phyloP scores from a whole-genome alignment of 2,113 vertebrate species.

The Tachuris rubrigastra region DNA sequence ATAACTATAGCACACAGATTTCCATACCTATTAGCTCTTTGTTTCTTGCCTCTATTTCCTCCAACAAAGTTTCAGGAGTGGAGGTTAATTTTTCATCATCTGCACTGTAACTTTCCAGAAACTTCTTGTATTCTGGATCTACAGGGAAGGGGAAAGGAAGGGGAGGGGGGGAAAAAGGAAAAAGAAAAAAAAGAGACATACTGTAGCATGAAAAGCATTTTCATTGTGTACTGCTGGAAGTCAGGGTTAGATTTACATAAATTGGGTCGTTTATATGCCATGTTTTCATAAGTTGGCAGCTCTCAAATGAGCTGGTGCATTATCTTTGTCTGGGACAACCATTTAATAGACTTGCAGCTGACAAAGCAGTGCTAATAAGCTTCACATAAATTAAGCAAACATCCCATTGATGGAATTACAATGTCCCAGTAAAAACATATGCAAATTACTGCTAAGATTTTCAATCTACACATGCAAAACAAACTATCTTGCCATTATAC shows the following conservation, averaged over 20 bases:
- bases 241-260: neutral
- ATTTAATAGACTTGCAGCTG: neutral
- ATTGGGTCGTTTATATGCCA: neutral
- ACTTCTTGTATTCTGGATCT: slow-evolving; percentile 97
- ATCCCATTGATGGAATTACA: neutral
- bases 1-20: neutral
- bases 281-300: neutral
- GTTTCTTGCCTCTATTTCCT: slow-evolving; percentile 96
- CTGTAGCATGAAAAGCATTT: neutral
- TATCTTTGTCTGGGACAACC: neutral
- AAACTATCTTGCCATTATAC: slow-evolving; percentile 68
- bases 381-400: neutral
- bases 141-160: neutral
- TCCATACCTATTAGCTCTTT: slow-evolving; percentile 93
- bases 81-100: slow-evolving; percentile 94
- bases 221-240: neutral
- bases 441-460: neutral
- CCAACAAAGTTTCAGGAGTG: slow-evolving; percentile 93
- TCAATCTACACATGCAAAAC: neutral
- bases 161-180: accelerated
- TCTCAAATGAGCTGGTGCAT: neutral
- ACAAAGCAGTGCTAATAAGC: neutral
- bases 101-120: slow-evolving; percentile 91
- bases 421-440: neutral
- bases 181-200: neutral